These are phyloP conservation scores for Xiphydria camelus DNA, from an alignment of 2,888 invertebrate species.

Conservation along the genomic window DNA sequence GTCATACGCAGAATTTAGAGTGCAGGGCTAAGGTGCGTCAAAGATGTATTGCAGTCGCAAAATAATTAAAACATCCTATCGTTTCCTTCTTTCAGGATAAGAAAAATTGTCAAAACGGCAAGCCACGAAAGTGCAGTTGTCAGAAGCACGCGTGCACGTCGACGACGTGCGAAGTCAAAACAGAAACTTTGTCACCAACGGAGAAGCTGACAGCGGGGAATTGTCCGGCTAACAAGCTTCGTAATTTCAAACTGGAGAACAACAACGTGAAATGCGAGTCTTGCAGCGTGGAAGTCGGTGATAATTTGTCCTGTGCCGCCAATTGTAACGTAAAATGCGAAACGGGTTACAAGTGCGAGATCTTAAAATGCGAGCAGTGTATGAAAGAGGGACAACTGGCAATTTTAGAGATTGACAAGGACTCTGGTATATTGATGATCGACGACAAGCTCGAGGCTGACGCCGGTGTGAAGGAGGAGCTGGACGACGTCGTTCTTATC, in stretches of 20 bases:
- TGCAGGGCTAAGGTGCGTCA: slow-evolving; percentile 47
- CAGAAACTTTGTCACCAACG: slow-evolving; percentile 48
- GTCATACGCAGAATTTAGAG: slow-evolving; percentile 41
- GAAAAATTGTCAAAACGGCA: slow-evolving; percentile 39
- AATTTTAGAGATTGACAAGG: slow-evolving; percentile 48
- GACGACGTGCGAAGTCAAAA: slow-evolving; percentile 51
- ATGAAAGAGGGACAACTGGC: slow-evolving; percentile 51
- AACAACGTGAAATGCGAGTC: slow-evolving; percentile 55
- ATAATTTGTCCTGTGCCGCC: slow-evolving; percentile 43
- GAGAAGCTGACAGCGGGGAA: slow-evolving; percentile 37
- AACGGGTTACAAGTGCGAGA: slow-evolving; percentile 50
- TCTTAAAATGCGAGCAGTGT: slow-evolving; percentile 54
- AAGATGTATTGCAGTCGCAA: too few species aligned
- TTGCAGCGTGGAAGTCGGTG: slow-evolving; percentile 45
- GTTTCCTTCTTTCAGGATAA: too few species aligned
- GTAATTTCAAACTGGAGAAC: slow-evolving; percentile 49
- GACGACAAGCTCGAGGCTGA: slow-evolving; percentile 52
- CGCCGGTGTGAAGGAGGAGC: slow-evolving; percentile 57
- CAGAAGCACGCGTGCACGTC: slow-evolving; percentile 49
- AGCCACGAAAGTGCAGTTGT: slow-evolving; percentile 45
- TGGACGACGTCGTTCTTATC: slow-evolving; percentile 62
- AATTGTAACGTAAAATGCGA: slow-evolving; percentile 54
- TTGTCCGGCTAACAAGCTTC: slow-evolving; percentile 32
- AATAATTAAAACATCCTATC: too few species aligned
- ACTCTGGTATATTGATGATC: slow-evolving; percentile 46